phyloP scores from a whole-genome alignment of 2,113 vertebrate species.

The Suncus etruscus region DNA sequence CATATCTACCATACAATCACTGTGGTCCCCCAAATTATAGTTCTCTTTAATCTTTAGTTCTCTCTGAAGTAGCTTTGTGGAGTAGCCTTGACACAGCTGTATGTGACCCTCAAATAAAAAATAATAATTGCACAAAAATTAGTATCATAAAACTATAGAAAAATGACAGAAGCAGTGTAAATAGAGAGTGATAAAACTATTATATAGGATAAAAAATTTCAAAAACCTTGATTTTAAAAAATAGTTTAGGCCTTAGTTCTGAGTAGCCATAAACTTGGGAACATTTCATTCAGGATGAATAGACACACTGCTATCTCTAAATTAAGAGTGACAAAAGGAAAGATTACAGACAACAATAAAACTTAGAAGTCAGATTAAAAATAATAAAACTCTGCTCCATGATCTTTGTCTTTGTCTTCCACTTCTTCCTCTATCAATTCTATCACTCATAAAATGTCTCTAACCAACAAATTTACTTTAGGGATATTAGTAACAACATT shows the following conservation, averaged over 20 bases:
- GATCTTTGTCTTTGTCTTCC: not conserved
- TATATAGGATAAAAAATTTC: not conserved
- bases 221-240: constrained; percentile 15
- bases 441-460: not conserved
- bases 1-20: too few relatives aligned
- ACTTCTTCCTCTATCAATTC: not conserved
- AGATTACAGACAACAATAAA: constrained; percentile 9
- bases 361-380: not conserved
- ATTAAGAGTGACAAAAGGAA: constrained; percentile 32
- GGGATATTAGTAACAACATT: not conserved
- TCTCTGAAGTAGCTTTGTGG: not conserved
- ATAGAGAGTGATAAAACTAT: not conserved
- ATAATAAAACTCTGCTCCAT: not conserved
- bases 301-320: not conserved
- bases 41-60: constrained; percentile 19
- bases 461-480: not conserved
- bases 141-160: not conserved
- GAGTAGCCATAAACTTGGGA: not conserved
- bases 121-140: constrained; percentile 23
- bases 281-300: not conserved
- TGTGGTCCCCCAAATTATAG: too few relatives aligned
- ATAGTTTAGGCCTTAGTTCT: not conserved
- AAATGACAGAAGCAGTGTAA: not conserved
- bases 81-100: too few relatives aligned
- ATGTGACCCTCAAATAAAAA: not conserved